Base-by-base conservation (phyloP, 2,888 invertebrate species). In the Parnassius smintheus region DNA sequence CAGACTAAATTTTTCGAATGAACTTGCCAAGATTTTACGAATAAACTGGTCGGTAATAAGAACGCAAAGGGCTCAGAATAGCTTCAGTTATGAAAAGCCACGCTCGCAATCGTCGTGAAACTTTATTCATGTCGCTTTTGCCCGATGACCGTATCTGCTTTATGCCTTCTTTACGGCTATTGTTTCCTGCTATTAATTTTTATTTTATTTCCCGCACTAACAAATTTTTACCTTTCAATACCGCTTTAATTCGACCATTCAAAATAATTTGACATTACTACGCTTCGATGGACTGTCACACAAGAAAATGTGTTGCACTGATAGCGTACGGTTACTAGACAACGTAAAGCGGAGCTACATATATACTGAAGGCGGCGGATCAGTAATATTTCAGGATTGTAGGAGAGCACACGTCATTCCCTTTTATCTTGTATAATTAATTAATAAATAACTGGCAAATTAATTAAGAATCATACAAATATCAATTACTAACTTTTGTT, bases 371-470 rank as follows among this genome's bases (percentile, higher is more conserved):
- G 64, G 49, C 59, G 65, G 45, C 63, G 72, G 72, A 70, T 83
- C 88, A 89, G 88, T 89, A 77, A 78, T 78, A 78, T 75, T 83
- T 81, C 77, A 79, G 82, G 65, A 70, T 73, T 68, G 74, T 67
- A 65, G 48, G 74, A 68, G 82, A 72, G 71, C 72, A 78, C 80
- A 81, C 88, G 88, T 75, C 62, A 69, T 64, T 49, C 59, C 44
- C 63, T 56, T 60, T 56, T 11, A 52, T 59, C 42, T 35, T 35
- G 35, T 35, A 35, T 35, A 35, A 35, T 7, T 35, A 35, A 35
- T 7, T 35, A 35, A 35, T 35, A 35, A 35, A 7, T 35, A 35
- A 7, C 7, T 35, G 1, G 35, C 35, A 35, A 35, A 35, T 35
- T 35, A 35, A 35, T 35, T 35, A 35, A 35, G 35, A 35, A 35